Percentiles rank a stretch among this genome's conserved stretches.
Conservation (phyloP, 2,888 invertebrate species). For the Argynnis bischoffii region DNA sequence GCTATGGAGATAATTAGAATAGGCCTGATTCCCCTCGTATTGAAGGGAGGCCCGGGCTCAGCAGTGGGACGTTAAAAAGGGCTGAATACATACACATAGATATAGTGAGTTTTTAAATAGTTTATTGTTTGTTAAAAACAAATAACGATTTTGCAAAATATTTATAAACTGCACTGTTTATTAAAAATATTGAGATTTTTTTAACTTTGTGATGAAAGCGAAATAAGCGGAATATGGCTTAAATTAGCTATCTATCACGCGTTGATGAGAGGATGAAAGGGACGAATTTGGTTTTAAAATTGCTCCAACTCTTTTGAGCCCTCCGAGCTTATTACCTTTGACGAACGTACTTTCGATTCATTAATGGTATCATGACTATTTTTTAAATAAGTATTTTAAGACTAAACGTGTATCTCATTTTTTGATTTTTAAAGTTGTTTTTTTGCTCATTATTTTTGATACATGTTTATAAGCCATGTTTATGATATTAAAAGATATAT, state of each 20-base stretch:
- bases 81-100: too few relatives aligned
- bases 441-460: too few relatives aligned
- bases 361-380: not conserved
- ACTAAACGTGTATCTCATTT: not conserved
- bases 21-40: too few relatives aligned
- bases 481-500: too few relatives aligned
- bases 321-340: conserved; percentile 6
- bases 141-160: not conserved
- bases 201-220: not conserved
- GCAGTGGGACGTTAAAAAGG: too few relatives aligned
- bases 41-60: too few relatives aligned
- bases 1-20: too few relatives aligned
- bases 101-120: too few relatives aligned
- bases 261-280: conserved; percentile 28
- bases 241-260: conserved; percentile 23
- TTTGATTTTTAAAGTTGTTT: too few relatives aligned
- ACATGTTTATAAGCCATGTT: too few relatives aligned
- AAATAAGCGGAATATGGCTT: conserved; percentile 17
- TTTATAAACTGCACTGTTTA: not conserved
- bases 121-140: not conserved
- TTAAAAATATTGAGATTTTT: not conserved
- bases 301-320: conserved; percentile 8
- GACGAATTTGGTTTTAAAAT: conserved; percentile 21
- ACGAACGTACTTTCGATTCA: not conserved
- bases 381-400: not conserved